phyloP scores from a whole-genome alignment of 2,113 vertebrate species.

The Glaucomys volans region DNA sequence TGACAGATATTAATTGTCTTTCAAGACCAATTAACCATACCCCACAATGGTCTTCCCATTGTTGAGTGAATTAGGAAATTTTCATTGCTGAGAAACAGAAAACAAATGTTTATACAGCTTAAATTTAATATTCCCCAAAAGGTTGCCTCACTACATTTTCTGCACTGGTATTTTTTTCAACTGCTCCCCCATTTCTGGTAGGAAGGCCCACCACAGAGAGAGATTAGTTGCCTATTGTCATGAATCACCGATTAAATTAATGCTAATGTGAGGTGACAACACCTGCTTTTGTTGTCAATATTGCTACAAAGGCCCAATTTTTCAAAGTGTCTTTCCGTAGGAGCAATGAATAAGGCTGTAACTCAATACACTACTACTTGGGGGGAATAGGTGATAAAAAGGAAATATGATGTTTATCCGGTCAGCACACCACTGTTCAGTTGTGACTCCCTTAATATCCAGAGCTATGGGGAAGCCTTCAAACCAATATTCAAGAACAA shows the following conservation, averaged over 20 bases:
- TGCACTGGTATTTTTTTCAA: neutral
- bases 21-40: slow-evolving; percentile 87
- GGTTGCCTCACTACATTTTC: slow-evolving; percentile 36
- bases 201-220: neutral
- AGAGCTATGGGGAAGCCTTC: slow-evolving; percentile 2
- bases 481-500: slow-evolving; percentile 27
- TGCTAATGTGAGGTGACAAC: slow-evolving; percentile 68
- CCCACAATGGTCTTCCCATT: slow-evolving; percentile 69
- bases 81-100: slow-evolving; percentile 81
- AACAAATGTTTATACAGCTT: slow-evolving; percentile 69
- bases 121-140: slow-evolving; percentile 69
- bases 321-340: slow-evolving; percentile 72
- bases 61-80: slow-evolving; percentile 74
- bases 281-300: slow-evolving; percentile 72
- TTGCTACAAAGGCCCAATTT: slow-evolving; percentile 67
- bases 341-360: slow-evolving; percentile 60
- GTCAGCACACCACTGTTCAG: neutral
- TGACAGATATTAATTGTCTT: slow-evolving; percentile 87
- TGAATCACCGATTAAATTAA: slow-evolving; percentile 60
- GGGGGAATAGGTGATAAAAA: slow-evolving; percentile 52
- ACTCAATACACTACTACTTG: slow-evolving; percentile 64
- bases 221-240: neutral
- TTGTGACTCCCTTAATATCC: slow-evolving; percentile 49
- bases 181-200: neutral
- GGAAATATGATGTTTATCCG: slow-evolving; percentile 66